Conservation (phyloP, 2,113 vertebrate genomes). For the Lophochroa leadbeateri region DNA sequence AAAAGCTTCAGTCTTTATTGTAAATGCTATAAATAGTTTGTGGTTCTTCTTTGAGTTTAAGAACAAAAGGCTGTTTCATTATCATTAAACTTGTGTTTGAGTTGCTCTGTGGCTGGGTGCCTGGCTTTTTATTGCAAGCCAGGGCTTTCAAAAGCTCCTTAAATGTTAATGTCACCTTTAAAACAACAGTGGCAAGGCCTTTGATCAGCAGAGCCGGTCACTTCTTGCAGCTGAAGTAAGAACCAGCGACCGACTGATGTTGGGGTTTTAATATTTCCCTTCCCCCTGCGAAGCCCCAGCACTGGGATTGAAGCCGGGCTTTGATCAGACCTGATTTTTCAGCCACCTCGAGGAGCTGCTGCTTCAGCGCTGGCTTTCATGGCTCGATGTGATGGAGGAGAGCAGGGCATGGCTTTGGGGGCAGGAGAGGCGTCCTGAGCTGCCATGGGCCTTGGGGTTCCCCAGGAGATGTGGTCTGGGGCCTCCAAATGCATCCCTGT, state of each 20-base stretch:
- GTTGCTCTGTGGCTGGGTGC: constrained; percentile 29
- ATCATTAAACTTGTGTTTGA: constrained; percentile 59
- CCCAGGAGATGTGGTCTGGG: not conserved
- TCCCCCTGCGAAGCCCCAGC: not conserved
- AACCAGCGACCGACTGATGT: not conserved
- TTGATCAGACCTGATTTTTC: not conserved
- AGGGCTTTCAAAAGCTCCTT: constrained; percentile 60
- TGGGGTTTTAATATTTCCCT: constrained; percentile 43
- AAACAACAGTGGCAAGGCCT: constrained; percentile 38
- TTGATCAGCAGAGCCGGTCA: constrained; percentile 51
- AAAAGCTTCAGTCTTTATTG: constrained; percentile 25
- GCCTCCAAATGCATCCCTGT: not conserved
- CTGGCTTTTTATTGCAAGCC: constrained; percentile 66
- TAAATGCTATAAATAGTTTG: constrained; percentile 45
- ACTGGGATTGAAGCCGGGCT: not conserved
- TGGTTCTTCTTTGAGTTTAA: constrained; percentile 59
- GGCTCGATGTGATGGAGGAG: rapidly evolving
- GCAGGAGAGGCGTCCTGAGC: not conserved
- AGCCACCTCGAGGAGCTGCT: not conserved
- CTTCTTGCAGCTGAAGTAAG: constrained; percentile 11
- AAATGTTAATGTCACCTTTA: constrained; percentile 51
- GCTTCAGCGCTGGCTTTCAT: not conserved
- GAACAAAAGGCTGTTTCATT: constrained; percentile 70
- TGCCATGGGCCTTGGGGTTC: not conserved
- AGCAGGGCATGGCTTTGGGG: not conserved